Evolutionary conservation across 2,797 vertebrate species (phyloP).

Genomic region (Apogon hyalosoma): DNA sequence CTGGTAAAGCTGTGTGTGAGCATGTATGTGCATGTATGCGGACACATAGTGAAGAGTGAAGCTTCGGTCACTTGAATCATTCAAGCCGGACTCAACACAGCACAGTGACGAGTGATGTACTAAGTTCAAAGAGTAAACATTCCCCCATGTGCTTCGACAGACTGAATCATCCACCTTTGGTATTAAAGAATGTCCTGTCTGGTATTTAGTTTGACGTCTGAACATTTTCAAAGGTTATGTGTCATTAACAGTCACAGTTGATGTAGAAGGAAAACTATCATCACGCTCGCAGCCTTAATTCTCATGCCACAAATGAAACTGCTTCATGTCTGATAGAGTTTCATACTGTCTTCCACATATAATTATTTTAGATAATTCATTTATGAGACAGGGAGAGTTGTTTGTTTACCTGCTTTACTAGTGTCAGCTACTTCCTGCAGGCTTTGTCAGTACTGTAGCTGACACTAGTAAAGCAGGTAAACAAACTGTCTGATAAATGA

Average conservation of each 20-base stretch:
- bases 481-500: too few species aligned
- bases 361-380: too few species aligned
- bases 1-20: conserved; percentile 31
- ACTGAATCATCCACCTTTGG: conserved; percentile 63
- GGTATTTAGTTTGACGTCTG: conserved; percentile 56
- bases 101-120: conserved; percentile 8
- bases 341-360: too few species aligned
- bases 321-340: background rate
- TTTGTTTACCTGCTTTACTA: too few species aligned
- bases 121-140: conserved; percentile 52
- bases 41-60: conserved; percentile 36
- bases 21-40: conserved; percentile 19
- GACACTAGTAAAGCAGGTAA: too few species aligned
- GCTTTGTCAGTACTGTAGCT: too few species aligned
- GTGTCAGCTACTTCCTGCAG: too few species aligned
- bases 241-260: conserved; percentile 49
- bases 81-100: conserved; percentile 25
- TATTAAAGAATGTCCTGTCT: conserved; percentile 65
- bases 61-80: conserved; percentile 44
- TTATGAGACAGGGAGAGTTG: too few species aligned
- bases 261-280: conserved; percentile 15
- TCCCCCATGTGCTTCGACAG: conserved; percentile 41
- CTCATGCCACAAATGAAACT: background rate
- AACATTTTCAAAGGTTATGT: conserved; percentile 54
- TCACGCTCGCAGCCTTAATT: background rate